Conservation (phyloP, 2,888 invertebrate genomes). For the Ophraella communa region DNA sequence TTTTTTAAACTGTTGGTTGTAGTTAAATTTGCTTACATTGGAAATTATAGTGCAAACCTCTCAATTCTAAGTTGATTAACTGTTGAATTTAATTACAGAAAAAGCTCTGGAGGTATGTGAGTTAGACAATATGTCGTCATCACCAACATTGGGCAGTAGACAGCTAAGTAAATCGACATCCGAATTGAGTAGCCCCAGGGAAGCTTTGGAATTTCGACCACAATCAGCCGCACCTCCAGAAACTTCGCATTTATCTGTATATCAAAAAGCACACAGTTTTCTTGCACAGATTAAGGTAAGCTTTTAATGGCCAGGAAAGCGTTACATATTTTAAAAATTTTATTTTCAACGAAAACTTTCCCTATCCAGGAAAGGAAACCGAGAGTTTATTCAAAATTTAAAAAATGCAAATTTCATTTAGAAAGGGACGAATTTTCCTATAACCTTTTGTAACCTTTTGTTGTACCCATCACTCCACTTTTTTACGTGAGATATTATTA, state of each 20-base stretch:
- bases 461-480: no score
- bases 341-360: no score
- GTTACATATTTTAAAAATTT: no score
- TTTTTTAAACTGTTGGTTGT: not conserved
- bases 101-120: slow-evolving; percentile 57
- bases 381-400: no score
- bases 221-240: slow-evolving; percentile 63
- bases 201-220: slow-evolving; percentile 61
- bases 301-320: not conserved
- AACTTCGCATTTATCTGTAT: slow-evolving; percentile 72
- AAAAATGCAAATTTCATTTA: no score
- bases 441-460: no score
- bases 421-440: no score
- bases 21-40: not conserved
- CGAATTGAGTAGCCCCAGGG: slow-evolving; percentile 73
- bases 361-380: no score
- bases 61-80: not conserved
- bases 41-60: not conserved
- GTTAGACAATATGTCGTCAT: slow-evolving; percentile 49
- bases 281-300: slow-evolving; percentile 78
- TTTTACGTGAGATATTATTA: no score
- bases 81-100: slow-evolving; percentile 50
- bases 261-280: slow-evolving; percentile 83
- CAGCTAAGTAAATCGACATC: slow-evolving; percentile 84
- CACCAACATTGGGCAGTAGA: slow-evolving; percentile 60